These are phyloP conservation scores for Drosophila ezoana DNA, from an alignment of 2,888 invertebrate species.

Conservation along the genomic window DNA sequence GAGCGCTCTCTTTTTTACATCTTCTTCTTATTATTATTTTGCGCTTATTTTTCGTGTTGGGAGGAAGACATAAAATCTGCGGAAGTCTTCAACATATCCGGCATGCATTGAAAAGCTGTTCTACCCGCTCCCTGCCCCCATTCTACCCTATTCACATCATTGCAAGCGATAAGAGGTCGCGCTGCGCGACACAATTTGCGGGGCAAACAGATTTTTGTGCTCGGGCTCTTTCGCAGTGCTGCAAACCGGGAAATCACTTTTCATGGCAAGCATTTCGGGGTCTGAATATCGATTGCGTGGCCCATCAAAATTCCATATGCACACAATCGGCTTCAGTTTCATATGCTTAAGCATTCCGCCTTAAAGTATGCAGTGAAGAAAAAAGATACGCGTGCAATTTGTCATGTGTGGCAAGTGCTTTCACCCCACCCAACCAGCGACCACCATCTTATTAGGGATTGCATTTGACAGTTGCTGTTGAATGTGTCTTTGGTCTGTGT, in stretches of 20 bases:
- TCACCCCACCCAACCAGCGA: background rate
- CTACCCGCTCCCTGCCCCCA: slow-evolving; percentile 4
- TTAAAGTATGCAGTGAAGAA: slow-evolving; percentile 60
- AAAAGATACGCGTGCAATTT: slow-evolving; percentile 59
- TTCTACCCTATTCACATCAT: slow-evolving; percentile 15
- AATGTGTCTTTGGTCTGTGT: slow-evolving; percentile 29
- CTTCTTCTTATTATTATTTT: slow-evolving; percentile 62
- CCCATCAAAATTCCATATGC: slow-evolving; percentile 71
- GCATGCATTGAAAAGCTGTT: slow-evolving; percentile 50
- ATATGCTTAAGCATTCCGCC: slow-evolving; percentile 40
- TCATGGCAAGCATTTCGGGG: slow-evolving; percentile 24
- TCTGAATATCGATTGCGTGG: slow-evolving; percentile 65
- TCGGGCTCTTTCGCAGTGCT: slow-evolving; percentile 1
- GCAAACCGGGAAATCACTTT: slow-evolving; percentile 69
- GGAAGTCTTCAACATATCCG: slow-evolving; percentile 75
- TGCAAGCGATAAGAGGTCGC: slow-evolving; percentile 51
- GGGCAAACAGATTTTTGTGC: slow-evolving; percentile 17
- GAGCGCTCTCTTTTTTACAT: slow-evolving; percentile 4
- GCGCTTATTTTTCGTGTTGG: slow-evolving; percentile 37
- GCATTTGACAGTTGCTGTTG: slow-evolving; percentile 49
- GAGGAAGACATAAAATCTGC: slow-evolving; percentile 77
- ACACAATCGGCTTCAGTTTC: slow-evolving; percentile 42
- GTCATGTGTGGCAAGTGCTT: slow-evolving; percentile 39
- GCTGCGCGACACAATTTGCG: slow-evolving; percentile 20
- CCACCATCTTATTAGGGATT: slow-evolving; percentile 26